These are phyloP conservation scores for Hydra vulgaris DNA, from an alignment of 30 jellyfish, hydroid and myxozoan species.

Conservation along the genomic window DNA sequence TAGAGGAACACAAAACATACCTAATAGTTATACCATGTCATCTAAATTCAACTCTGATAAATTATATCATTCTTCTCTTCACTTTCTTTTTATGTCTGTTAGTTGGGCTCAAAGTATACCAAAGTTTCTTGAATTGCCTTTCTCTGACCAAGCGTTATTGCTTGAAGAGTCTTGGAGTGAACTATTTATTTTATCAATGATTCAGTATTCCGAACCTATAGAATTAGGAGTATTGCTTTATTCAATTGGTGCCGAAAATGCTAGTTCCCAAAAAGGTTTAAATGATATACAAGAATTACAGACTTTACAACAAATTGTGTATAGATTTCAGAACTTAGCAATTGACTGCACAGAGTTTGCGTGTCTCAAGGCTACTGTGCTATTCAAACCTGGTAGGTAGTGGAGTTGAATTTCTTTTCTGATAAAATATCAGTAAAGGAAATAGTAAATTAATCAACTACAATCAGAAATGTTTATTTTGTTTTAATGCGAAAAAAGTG, in stretches of 20 bases:
- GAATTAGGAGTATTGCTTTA: conserved; percentile 90
- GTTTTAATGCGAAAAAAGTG: too few relatives aligned
- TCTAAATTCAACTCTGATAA: conserved; percentile 80
- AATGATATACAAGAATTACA: conserved; percentile 88
- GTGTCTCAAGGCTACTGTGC: conserved; percentile 87
- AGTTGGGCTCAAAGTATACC: conserved; percentile 99
- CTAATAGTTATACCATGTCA: conserved; percentile 21
- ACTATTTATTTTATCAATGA: conserved; percentile 79
- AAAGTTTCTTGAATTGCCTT: conserved; percentile 93
- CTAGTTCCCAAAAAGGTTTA: conserved; percentile 64
- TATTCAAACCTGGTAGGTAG: conserved; percentile 85
- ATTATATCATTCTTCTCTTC: conserved; percentile 90
- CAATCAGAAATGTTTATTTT: neutral
- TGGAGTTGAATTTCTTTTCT: neutral
- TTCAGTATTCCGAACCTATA: conserved; percentile 84
- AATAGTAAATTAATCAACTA: neutral
- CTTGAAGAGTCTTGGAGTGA: conserved; percentile 99
- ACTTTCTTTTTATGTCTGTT: conserved; percentile 80
- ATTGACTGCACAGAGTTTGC: conserved; percentile 97
- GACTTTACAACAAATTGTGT: conserved; percentile 82
- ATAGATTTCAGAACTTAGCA: conserved; percentile 84
- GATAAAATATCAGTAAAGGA: neutral
- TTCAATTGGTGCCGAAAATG: conserved; percentile 84
- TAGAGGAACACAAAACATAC: conserved; percentile 12
- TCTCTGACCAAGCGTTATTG: conserved; percentile 90